A percentile compares a stretch with the other conserved stretches of the same genome.
phyloP scores from a whole-genome alignment of 2,888 invertebrate genomes.

The Thyatira batis region DNA sequence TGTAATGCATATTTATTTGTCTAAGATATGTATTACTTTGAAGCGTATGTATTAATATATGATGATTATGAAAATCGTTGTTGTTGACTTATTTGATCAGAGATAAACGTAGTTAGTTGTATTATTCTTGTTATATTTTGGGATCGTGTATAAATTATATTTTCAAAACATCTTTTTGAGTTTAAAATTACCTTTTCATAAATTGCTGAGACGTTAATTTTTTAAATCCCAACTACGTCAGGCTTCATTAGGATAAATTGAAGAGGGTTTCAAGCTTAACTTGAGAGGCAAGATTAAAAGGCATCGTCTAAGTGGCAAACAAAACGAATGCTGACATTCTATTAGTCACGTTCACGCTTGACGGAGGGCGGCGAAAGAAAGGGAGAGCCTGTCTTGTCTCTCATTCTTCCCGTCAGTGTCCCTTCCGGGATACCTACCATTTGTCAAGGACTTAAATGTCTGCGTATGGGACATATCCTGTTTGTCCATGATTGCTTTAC shows the following conservation, averaged over 20 bases:
- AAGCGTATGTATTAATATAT: too few relatives aligned
- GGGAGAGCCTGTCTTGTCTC: conserved; percentile 38
- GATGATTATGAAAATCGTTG: too few relatives aligned
- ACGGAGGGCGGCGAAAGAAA: conserved; percentile 42
- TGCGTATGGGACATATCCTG: conserved; percentile 43
- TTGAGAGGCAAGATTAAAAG: not conserved
- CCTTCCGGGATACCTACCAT: conserved; percentile 49
- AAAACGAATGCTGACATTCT: conserved; percentile 47
- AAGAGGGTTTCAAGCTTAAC: not conserved
- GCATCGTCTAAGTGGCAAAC: conserved; percentile 22
- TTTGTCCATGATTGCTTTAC: conserved; percentile 32
- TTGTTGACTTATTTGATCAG: too few relatives aligned
- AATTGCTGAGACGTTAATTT: too few relatives aligned
- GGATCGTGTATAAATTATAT: too few relatives aligned
- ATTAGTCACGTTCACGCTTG: conserved; percentile 59
- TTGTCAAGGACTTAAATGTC: conserved; percentile 54
- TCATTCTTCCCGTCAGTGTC: conserved; percentile 35
- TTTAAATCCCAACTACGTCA: not conserved
- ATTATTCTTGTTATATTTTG: too few relatives aligned
- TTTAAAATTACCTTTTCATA: too few relatives aligned
- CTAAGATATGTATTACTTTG: too few relatives aligned
- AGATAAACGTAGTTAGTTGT: too few relatives aligned
- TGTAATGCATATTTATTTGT: too few relatives aligned
- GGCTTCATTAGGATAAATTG: not conserved
- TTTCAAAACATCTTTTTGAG: too few relatives aligned